Evolutionary conservation across 2,888 invertebrate species (phyloP).

Genomic region (Apodemia mormo): DNA sequence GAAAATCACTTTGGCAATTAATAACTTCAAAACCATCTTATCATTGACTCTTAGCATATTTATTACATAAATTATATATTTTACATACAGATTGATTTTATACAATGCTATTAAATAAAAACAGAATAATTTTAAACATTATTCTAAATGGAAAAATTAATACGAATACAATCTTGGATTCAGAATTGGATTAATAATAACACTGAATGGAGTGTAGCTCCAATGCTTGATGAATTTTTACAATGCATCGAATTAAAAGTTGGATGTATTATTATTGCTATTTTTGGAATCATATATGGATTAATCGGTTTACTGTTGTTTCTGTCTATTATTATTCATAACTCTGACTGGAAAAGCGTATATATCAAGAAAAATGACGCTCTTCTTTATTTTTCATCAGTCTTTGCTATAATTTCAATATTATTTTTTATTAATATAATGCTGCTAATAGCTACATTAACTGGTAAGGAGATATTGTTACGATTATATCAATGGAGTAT

Average conservation of each 20-base stretch:
- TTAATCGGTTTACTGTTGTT: slow-evolving; percentile 41
- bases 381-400: not conserved
- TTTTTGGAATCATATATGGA: slow-evolving; percentile 45
- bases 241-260: slow-evolving; percentile 43
- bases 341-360: not conserved
- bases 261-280: slow-evolving; percentile 40
- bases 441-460: not conserved
- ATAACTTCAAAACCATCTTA: no score
- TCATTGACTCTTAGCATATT: no score
- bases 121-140: no score
- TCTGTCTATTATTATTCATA: not conserved
- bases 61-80: no score
- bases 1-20: no score
- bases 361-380: not conserved
- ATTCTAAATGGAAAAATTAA: not conserved
- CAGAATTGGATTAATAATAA: not conserved
- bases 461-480: not conserved
- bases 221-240: not conserved
- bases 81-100: no score
- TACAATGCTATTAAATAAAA: no score
- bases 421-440: not conserved
- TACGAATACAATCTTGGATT: not conserved
- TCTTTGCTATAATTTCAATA: not conserved
- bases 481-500: not conserved
- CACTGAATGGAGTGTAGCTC: not conserved